Evolutionary conservation across 1,140 invertebrate species (phyloP), one percentile per base, ranked within the genome.

Genomic region (Zaprionus camerounensis): DNA sequence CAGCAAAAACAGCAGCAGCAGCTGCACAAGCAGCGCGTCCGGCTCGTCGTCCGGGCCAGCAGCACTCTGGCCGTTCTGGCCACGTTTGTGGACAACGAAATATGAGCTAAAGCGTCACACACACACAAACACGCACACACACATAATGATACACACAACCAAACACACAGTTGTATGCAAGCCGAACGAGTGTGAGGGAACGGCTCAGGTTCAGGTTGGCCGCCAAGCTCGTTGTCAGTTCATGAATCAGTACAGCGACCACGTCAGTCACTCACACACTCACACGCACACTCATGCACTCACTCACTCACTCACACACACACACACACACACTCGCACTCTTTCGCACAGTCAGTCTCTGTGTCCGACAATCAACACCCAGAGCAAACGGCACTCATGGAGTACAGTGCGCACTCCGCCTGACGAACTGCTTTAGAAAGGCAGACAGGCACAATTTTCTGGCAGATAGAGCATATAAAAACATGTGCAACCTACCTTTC

Each of bases 161-260:
- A 63, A 20, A 70, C 58, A 76, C 41, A 56, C 44, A 70, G 26
- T 24, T 53, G 59, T 22, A 71, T 57, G 76, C 41, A 58, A 34
- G 63, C 26, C 17, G 44, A 59, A 59, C 26, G 59, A 55, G 55
- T 11, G 59, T 66, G 26, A 34, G n/a, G 17, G 24, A 61, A 22
- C 73, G 73, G 81, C 76, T 80, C 83, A 83, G 81, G 84, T 88
- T 87, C 83, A 86, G 83, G 83, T 86, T 85, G 76, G 68, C 59
- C 57, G 67, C 72, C 72, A 57, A 77, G 70, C 80, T 78, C 84
- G 72, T 83, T 91, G 85, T 80, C 81, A 90, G 85, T 90, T 90
- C 85, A 88, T 90, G 85, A 90, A 90, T 90, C 85, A 90, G 85
- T 80, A 69, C 49, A 41, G 55, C 55, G 71, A 77, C 81, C 78